Evolutionary conservation across 2,797 vertebrate species (phyloP).

Genomic region (Notolabrus celidotus): DNA sequence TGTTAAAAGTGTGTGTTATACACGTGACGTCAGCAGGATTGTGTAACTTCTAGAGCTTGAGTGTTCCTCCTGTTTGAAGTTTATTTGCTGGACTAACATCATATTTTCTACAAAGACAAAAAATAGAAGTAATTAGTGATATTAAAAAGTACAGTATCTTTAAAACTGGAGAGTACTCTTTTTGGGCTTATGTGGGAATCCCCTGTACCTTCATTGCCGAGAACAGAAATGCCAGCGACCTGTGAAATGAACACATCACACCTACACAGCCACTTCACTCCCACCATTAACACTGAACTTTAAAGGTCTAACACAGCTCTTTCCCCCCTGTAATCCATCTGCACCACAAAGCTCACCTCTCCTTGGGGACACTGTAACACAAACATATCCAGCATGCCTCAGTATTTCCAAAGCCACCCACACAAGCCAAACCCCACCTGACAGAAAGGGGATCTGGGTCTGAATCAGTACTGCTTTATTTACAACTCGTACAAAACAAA

Average conservation of each 20-base stretch:
- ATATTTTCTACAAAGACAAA: not conserved
- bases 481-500: slow-evolving; percentile 78
- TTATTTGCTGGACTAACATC: not conserved
- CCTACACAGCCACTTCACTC: slow-evolving; percentile 80
- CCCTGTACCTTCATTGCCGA: slow-evolving; percentile 27
- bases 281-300: slow-evolving; percentile 79
- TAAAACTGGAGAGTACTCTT: slow-evolving; percentile 12
- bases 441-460: slow-evolving; percentile 71
- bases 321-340: slow-evolving; percentile 75
- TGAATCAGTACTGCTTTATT: slow-evolving; percentile 80
- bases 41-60: too few species aligned
- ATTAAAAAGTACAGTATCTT: slow-evolving; percentile 38
- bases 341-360: slow-evolving; percentile 74
- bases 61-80: too few species aligned
- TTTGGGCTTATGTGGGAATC: slow-evolving; percentile 40
- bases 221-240: slow-evolving; percentile 62
- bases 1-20: too few species aligned
- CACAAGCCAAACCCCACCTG: slow-evolving; percentile 66
- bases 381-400: slow-evolving; percentile 80
- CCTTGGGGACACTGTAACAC: slow-evolving; percentile 76
- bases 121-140: not conserved
- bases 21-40: too few species aligned
- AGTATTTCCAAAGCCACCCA: slow-evolving; percentile 83
- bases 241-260: slow-evolving; percentile 76
- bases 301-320: slow-evolving; percentile 74